Base-by-base conservation (phyloP, 2,113 vertebrate genomes). In the Sphaerodactylus townsendi region DNA sequence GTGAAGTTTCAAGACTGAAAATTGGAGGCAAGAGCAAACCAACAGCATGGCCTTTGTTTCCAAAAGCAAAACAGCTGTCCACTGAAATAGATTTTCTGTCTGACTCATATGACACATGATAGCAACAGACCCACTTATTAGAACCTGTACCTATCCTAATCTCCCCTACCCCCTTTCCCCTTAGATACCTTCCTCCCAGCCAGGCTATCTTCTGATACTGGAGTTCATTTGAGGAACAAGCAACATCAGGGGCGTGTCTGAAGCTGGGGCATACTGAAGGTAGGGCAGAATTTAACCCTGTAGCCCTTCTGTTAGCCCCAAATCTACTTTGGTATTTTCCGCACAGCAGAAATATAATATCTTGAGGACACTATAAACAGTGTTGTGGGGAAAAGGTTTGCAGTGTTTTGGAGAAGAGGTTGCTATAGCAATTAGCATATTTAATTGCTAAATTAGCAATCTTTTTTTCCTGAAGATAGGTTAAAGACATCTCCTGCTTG, bases 11-110 rank as follows among this genome's bases (percentile, higher is more conserved):
- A 91, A 93, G 88, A 88, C 85, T 88, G 91, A 91, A 85, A 92
- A 94, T 78, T 84, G 87, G 87, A 94, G 90, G 94, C 94, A 94
- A 95, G 91, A 94, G 92, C 91, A 91, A 92, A 91, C 90, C 65
- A 82, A 94, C 88, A 89, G 37, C 4, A 17, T 93, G 92, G 91
- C 90, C 86, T 21, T 48, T 90, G 86, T 83, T 85, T 87, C 82
- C 86, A 91, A 93, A 93, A 93, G 92, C 88, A 95, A 95, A 93
- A 50, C 72, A 23, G 64, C 14, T 17, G 21, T 71, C 30, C 21
- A 28, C 65, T 84, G 50, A 77, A 70, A 59, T 35, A 70, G 14
- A 77, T 70, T 41, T 56, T 59, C 41, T n/a, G 23, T 62, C 14
- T 5, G 41, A 39, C 39, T 71, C 50, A 78, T 71, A 37, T 28